Base-by-base conservation (phyloP, 2,113 vertebrate genomes). In the Cairina moschata region DNA sequence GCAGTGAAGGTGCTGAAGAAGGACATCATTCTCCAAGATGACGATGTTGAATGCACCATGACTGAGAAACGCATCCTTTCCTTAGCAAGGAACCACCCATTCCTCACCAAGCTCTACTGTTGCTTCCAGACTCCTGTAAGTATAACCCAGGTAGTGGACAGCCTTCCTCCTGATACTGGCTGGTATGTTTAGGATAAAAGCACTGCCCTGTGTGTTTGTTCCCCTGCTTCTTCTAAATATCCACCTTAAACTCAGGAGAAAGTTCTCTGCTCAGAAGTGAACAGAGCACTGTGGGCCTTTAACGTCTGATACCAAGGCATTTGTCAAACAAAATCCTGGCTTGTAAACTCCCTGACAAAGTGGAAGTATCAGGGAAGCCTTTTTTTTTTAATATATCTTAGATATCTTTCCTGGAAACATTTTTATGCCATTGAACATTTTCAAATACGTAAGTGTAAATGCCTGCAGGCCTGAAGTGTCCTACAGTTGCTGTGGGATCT, bases 41-140 rank as follows among this genome's bases (percentile, higher is more conserved):
- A 99, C 0, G 99, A 99, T 2, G 99, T 99, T 34, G 99, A 99
- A 40, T 99, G 99, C 84, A 99, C 99, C 21, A 99, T 99, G 99
- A 99, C 99, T 0, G 99, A 99, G 95, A 99, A 99, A 74, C 98
- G 99, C 86, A 99, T 99, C 91, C 98, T 99, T 71, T 98, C 99
- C 1, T 92, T 99, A 68, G 99, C 99, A 15, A 95, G 98, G 90
- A 98, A 97, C 60, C 99, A 99, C 95, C 99, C 99, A 14, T 99
- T 99, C 98, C 99, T 99, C 97, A 99, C 99, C 44, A 98, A 99
- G 97, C 86, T 99, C n/a, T 99, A 98, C 98, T 99, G 99, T 96
- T 99, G 99, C 96, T 99, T 99, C 95, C 99, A 99, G 97, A 99
- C 98, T 8, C 94, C 97, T 72, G 99, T 99, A 77, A 99, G 99